Evolutionary conservation across 2,888 invertebrate species (phyloP), one percentile per base, ranked within the genome.

Genomic region (Lasioglossum leucozonium): DNA sequence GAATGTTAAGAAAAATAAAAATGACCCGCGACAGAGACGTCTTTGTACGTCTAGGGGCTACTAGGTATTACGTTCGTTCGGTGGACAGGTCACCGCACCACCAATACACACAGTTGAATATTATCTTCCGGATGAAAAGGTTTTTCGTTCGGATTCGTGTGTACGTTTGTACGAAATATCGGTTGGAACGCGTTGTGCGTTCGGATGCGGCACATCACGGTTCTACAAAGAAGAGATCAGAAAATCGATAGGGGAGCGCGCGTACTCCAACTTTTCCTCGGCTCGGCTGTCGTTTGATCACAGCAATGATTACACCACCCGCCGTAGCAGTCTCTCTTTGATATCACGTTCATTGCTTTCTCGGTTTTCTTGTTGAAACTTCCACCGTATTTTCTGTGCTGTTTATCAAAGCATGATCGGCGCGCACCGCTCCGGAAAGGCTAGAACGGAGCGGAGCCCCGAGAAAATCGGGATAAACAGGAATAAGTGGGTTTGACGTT

Each of bases 401-500:
- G 82, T 86, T 85, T 82, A 79, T 51, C 65, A 74, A 77, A 81
- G 69, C 71, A 72, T 65, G 77, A 81, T 75, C 67, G 72, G 71
- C 55, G 58, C 42, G 55, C 55, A 58, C 34, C 62, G 22, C 26
- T 18, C 42, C 44, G n/a, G 42, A 37, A 44, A 62, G 75, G 79
- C 44, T 77, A 72, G 58, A 84, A 72, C 76, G 72, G 47, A 51
- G 76, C 65, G 37, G 67, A 18, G 37, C 37, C 37, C 22, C 67
- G 79, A 42, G 79, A 26, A 47, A 79, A 77, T 62, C 47, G 77
- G 73, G 73, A 76, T 79, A 82, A 86, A 79, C 77, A 84, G 81
- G 81, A 79, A 77, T 77, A 82, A 78, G 81, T 82, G 80, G 72
- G 84, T 90, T 87, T 82, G 88, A 88, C 88, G 83, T 89, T 92